Evolutionary conservation across 2,113 vertebrate genomes (phyloP).

Genomic region (Rhagologus leucostigma): DNA sequence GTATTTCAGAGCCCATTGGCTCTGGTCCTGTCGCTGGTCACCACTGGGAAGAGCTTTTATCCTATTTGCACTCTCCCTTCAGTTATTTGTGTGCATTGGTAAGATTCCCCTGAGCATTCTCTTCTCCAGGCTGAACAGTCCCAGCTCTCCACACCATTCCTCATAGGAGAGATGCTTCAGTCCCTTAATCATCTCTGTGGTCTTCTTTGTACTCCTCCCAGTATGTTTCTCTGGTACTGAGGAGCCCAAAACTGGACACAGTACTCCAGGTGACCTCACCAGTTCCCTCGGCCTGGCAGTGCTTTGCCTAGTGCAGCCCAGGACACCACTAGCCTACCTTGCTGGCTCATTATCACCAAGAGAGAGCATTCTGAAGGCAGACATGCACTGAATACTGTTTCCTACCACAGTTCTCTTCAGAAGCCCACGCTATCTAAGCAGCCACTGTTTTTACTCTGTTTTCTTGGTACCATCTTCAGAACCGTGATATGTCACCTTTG

Average conservation of each 20-base stretch:
- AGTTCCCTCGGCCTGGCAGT: not conserved
- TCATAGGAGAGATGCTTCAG: not conserved
- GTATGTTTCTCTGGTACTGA: too few species aligned
- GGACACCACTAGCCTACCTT: not conserved
- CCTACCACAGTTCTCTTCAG: not conserved
- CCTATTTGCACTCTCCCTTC: not conserved
- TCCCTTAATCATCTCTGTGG: not conserved
- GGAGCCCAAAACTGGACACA: not conserved
- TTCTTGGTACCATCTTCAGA: not conserved
- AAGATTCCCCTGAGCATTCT: not conserved
- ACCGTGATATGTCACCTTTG: not conserved
- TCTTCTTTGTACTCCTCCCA: not conserved
- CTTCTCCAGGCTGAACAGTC: not conserved
- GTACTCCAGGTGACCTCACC: not conserved
- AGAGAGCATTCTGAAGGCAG: not conserved
- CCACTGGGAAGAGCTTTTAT: not conserved
- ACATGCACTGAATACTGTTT: not conserved
- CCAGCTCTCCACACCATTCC: not conserved
- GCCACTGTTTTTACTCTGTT: not conserved
- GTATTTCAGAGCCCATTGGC: not conserved
- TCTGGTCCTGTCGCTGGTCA: not conserved
- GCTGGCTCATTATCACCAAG: not conserved
- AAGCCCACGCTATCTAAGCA: not conserved
- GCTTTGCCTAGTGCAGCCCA: not conserved
- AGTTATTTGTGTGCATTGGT: not conserved